Evolutionary conservation across 1,140 invertebrate genomes (phyloP).

Genomic region (Spodoptera litura): DNA sequence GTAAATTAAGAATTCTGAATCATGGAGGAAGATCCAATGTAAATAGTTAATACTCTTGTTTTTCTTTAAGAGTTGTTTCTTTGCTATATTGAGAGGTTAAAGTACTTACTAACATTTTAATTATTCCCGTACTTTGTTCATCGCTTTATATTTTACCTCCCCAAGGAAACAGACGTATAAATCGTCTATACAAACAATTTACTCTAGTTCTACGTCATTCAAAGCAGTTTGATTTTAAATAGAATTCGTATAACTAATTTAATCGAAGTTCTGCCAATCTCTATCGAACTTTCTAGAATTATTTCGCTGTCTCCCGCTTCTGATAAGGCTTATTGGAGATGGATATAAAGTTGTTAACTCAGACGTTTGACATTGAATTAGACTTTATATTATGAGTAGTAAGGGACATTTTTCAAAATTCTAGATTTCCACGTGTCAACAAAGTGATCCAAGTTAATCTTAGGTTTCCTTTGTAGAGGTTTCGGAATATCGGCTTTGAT

Average conservation of each 20-base stretch:
- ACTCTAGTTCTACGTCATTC: constrained; percentile 19
- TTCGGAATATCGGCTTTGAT: no score
- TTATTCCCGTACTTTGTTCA: not conserved
- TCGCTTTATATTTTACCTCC: constrained; percentile 12
- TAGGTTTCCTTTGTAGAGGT: no score
- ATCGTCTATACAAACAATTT: constrained; percentile 31
- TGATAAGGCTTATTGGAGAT: not conserved
- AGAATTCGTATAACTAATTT: constrained; percentile 3
- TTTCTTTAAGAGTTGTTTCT: not conserved
- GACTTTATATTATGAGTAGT: no score
- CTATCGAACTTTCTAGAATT: not conserved
- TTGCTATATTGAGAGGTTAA: not conserved
- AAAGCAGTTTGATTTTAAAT: constrained; percentile 26
- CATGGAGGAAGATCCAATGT: not conserved
- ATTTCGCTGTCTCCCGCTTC: not conserved
- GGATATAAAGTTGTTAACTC: not conserved
- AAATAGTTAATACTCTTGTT: constrained; percentile 9
- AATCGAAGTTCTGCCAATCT: not conserved
- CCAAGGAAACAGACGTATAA: constrained; percentile 34
- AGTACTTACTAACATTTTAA: not conserved
- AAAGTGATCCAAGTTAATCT: no score
- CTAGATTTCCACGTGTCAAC: no score
- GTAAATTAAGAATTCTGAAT: no score
- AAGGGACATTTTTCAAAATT: no score
- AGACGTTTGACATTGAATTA: no score